Base-by-base conservation (phyloP, 2,888 invertebrate genomes). In the Diloba caeruleocephala region DNA sequence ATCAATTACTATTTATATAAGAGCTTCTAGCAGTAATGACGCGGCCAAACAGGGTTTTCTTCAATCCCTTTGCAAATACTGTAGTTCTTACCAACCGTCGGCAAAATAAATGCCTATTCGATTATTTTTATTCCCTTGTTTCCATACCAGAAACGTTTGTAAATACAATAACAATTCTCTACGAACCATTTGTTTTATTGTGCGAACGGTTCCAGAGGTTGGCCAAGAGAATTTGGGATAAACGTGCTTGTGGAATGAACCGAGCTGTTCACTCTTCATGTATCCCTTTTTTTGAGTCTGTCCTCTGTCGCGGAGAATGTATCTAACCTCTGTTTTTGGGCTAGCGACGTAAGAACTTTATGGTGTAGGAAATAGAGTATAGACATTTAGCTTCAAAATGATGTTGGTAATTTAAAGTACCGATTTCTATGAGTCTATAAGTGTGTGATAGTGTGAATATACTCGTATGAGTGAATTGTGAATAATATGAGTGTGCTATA, bases 81-180 rank as follows among this genome's bases (percentile, higher is more conserved):
- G 21, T 23, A 38, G 12, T 12, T 8, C 13, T 12, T 51, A 14
- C 38, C 51, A 50, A 34, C 48, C 39, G 10, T 14, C 45, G 34
- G 21, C 42, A 36, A 39, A 60, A 60, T 61, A 33, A 67, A 45
- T 60, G 48, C 39, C 38, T 1, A 41, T 66, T 55, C 56, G 61
- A 60, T 67, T 71, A 67, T 60, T 71, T 67, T 71, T 52, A 55
- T 66, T 52, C 49, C 39, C 42, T 25, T 46, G 39, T 66, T 71
- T 43, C 54, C 34, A 37, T 58, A 53, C 41, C 26, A 37, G 41
- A 26, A 36, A 37, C 19, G 19, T 43, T 53, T 46, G 38, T 49
- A 60, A 49, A 51, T 60, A 60, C 59, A 71, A 67, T 71, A 65
- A 71, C 62, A 50, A 67, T 67, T 57, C 49, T 36, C 44, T 53